Base-by-base conservation (phyloP, 2,888 invertebrate species). In the Chrysolina haemoptera region DNA sequence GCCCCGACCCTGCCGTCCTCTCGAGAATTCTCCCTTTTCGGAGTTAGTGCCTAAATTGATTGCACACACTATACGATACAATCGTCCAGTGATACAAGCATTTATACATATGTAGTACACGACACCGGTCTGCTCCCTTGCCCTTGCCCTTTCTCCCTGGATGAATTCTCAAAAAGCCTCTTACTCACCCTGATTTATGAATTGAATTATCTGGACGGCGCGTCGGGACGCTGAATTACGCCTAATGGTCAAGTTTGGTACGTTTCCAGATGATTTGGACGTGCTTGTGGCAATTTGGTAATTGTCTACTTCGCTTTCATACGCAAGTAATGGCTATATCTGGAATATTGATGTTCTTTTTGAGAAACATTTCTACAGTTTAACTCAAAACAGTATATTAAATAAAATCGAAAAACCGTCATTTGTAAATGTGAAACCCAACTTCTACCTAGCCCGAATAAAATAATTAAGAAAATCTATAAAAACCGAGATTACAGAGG, bases 1-100 rank as follows among this genome's bases (percentile, higher is more conserved):
- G 86, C 85, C 76, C 76, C 77, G 46, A 3, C 35, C 35, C 4
- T 35, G 35, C 35, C 35, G 35, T 3, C 84, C 87, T 87, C 87
- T 53, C 20, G 76, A 75, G 75, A 67, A 73, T 75, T 72, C 76
- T 67, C 74, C 75, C 75, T 74, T 78, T 79, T 78, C 82, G 82
- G 82, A 86, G 85, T 86, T 86, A 87, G 86, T 86, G 86, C 84
- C 84, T 81, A 87, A 88, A 87, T 88, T 88, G 87, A 88, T 88
- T 87, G 87, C 87, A 84, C 85, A 86, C 86, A 85, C 85, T 85
- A 82, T 83, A 82, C 82, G 85, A 86, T 86, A 87, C 86, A 87
- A 87, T 87, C 85, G 76, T 65, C 53, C 70, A 65, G 68, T 69
- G 73, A 73, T 71, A 74, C 53, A 62, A 20, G 74, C 68, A 66